Conservation (phyloP, 2,797 vertebrate species). For the Cryptoblepharus egeriae region DNA sequence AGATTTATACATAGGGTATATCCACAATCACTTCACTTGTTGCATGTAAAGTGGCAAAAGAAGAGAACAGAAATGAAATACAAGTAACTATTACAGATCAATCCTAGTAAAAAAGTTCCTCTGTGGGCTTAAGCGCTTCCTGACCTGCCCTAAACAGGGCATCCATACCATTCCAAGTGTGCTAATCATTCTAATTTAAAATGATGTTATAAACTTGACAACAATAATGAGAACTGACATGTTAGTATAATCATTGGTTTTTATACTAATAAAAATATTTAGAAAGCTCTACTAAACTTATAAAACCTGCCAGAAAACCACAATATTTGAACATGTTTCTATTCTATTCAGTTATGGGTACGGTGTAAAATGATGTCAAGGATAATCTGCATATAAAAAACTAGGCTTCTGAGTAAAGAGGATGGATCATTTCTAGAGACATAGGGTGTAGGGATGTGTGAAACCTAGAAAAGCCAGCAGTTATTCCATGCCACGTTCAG, state of each 20-base stretch:
- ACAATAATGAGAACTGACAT: background rate
- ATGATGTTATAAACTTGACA: background rate
- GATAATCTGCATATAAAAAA: slow-evolving; percentile 14
- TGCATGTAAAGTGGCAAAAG: background rate
- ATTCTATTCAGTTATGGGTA: background rate
- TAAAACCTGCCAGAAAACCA: too few relatives aligned
- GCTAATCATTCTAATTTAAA: background rate
- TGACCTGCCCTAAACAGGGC: too few relatives aligned
- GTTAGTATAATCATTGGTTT: background rate
- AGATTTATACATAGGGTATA: background rate
- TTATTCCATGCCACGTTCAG: too few relatives aligned
- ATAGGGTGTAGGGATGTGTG: background rate
- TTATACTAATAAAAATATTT: background rate
- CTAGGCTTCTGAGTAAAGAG: background rate
- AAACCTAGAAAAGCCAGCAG: background rate
- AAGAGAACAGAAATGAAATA: background rate
- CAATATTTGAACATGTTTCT: too few relatives aligned
- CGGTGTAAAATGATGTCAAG: slow-evolving; percentile 23
- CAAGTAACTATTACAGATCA: background rate
- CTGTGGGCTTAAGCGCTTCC: too few relatives aligned
- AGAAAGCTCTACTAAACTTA: background rate
- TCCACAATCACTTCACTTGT: background rate
- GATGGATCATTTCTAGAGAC: background rate
- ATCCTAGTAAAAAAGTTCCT: too few relatives aligned
- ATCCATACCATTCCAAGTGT: too few relatives aligned